Conservation (phyloP, 2,888 invertebrate species). For the Ptycholaimellus sp. region DNA sequence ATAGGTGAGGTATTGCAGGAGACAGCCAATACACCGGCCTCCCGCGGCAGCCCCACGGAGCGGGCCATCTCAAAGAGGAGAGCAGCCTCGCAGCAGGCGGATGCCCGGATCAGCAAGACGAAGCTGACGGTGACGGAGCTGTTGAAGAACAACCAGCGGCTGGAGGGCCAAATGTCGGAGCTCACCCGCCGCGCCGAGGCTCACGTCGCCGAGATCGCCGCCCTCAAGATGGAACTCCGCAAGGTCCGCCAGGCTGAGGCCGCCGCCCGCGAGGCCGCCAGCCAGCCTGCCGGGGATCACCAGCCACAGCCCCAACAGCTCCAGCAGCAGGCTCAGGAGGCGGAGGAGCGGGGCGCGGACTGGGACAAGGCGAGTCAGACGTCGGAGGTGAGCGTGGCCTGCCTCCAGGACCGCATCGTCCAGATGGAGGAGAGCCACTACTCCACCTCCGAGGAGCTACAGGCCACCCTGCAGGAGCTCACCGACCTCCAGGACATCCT, state of each 20-base stretch:
- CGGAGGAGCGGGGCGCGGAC: neutral
- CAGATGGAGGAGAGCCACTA: conserved; percentile 76
- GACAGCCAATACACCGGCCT: too few relatives aligned
- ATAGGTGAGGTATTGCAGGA: too few relatives aligned
- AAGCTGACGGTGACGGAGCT: conserved; percentile 21
- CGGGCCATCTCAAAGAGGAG: too few relatives aligned
- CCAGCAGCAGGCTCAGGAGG: neutral
- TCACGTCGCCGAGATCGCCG: conserved; percentile 30
- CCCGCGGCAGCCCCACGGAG: too few relatives aligned
- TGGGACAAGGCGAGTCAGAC: conserved; percentile 1
- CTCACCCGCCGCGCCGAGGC: conserved; percentile 28
- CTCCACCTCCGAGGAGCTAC: conserved; percentile 63
- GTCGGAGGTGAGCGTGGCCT: conserved; percentile 63
- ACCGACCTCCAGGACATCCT: conserved; percentile 55
- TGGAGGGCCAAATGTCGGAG: conserved; percentile 29
- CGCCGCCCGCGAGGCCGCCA: too few relatives aligned
- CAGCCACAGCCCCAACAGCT: neutral
- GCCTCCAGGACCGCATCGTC: conserved; percentile 43
- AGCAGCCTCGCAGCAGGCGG: conserved; percentile 1
- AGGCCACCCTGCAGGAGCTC: conserved; percentile 72
- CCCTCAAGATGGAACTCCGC: conserved; percentile 29
- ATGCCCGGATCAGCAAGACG: conserved; percentile 5
- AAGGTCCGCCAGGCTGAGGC: conserved; percentile 19
- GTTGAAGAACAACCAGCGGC: conserved; percentile 27
- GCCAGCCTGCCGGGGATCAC: too few relatives aligned